A percentile compares a stretch with the other conserved stretches of the same genome.
These are phyloP conservation scores for Heteractis magnifica DNA, from an alignment of 92 coral and sea anemone species.

Conservation along the genomic window DNA sequence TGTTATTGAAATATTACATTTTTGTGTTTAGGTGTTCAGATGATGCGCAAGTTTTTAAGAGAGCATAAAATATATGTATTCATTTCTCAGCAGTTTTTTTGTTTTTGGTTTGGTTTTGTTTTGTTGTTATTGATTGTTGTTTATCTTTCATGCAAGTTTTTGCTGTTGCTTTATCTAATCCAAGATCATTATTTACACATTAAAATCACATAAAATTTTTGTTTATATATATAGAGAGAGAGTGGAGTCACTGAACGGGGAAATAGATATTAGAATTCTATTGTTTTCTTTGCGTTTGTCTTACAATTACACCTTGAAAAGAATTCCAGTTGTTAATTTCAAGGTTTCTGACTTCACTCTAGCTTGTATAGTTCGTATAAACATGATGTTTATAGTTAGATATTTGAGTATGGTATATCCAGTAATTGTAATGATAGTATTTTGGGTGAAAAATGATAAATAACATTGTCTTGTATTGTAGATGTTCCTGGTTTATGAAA, in stretches of 20 bases:
- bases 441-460: no score
- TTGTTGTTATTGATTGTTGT: background rate
- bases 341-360: no score
- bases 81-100: background rate
- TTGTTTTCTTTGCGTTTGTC: background rate
- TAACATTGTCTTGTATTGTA: no score
- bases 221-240: background rate
- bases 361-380: no score
- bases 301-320: no score
- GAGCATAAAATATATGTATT: constrained; percentile 10
- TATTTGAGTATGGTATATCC: no score
- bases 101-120: background rate
- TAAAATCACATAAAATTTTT: background rate
- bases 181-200: background rate
- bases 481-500: no score
- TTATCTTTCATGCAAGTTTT: background rate
- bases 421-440: no score
- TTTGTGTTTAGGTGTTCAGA: constrained; percentile 37
- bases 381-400: no score
- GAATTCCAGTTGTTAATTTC: no score
- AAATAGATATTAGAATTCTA: background rate
- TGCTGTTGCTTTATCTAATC: background rate
- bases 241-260: background rate
- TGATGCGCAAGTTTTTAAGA: constrained; percentile 47
- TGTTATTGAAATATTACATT: background rate